Base-by-base conservation (phyloP, 2,797 vertebrate species). In the Catharus ustulatus region DNA sequence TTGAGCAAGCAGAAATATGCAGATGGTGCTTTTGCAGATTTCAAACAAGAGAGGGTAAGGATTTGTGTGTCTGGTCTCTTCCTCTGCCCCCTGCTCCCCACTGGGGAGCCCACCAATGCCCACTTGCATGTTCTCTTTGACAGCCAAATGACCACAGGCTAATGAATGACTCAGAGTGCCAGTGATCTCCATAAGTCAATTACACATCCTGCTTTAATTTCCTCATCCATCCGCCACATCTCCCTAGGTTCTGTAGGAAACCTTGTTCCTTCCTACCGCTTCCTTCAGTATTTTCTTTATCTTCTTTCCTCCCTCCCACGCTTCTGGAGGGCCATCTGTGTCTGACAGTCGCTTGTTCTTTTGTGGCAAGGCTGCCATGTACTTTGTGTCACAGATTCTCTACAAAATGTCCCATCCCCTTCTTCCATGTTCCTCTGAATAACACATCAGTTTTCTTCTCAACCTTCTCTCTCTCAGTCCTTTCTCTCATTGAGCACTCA, bases 41-140 rank as follows among this genome's bases (percentile, higher is more conserved):
- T 94, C 96, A 99, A 99, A 97, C 96, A 98, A 84, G 99, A 99
- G 95, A 99, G 99, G 99, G 99, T 99, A 97, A 98, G 98, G 94
- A 96, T 97, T 92, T 97, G 94, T 96, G 84, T 97, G 88, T 96
- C 82, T 93, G 42, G 90, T 97, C 63, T 80, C 45, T 82, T 86
- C 91, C 83, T 76, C 71, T 95, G 32, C 52, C 61, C 61, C 59
- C 54, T 16, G 58, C 94, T 97, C 90, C 82, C 40, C 20, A 18
- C 38, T 1, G 14, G 45, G 72, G 68, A 78, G 57, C 23, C 38
- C 62, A 96, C 89, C 97, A 96, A 94, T 94, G 84, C 94, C 96
- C 94, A 92, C 96, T 97, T 94, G 97, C 96, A 96, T 97, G 92
- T 97, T 97, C 95, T 92, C 81, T 94, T 93, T 97, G 92, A 96